These are phyloP conservation scores for Drosophila mettleri DNA, from an alignment of 2,888 invertebrate genomes.

Conservation along the genomic window DNA sequence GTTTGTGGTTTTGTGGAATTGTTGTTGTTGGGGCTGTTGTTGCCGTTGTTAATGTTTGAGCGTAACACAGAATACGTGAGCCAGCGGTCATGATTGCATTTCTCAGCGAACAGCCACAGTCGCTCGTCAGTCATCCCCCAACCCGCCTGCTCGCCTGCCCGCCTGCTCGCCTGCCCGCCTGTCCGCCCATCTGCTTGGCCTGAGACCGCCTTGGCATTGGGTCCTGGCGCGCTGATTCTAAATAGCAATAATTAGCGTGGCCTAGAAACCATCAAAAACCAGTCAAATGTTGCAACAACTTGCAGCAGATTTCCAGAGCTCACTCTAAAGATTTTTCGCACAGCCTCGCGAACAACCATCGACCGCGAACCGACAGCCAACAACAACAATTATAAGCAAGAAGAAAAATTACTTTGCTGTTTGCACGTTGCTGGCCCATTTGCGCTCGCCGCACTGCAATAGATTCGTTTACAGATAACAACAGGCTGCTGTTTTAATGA, in stretches of 20 bases:
- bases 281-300: conserved; percentile 59
- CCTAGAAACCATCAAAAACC: conserved; percentile 77
- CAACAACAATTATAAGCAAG: conserved; percentile 73
- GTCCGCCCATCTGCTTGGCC: not conserved
- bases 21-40: conserved; percentile 40
- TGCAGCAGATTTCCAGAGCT: conserved; percentile 52
- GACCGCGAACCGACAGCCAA: conserved; percentile 1
- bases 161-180: not conserved
- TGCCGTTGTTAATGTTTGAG: conserved; percentile 81
- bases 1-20: conserved; percentile 67
- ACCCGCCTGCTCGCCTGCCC: not conserved
- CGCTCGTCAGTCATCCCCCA: conserved; percentile 27
- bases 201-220: conserved; percentile 46
- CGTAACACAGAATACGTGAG: conserved; percentile 85
- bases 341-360: conserved; percentile 37
- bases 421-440: conserved; percentile 79
- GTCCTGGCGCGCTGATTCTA: conserved; percentile 71
- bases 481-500: conserved; percentile 83
- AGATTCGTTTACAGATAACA: conserved; percentile 83
- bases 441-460: conserved; percentile 62
- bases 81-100: conserved; percentile 79
- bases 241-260: conserved; percentile 81
- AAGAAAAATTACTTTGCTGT: conserved; percentile 80
- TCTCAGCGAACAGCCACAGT: conserved; percentile 49
- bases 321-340: conserved; percentile 48